Base-by-base conservation (phyloP, 2,888 invertebrate genomes). In the Bombylius major region DNA sequence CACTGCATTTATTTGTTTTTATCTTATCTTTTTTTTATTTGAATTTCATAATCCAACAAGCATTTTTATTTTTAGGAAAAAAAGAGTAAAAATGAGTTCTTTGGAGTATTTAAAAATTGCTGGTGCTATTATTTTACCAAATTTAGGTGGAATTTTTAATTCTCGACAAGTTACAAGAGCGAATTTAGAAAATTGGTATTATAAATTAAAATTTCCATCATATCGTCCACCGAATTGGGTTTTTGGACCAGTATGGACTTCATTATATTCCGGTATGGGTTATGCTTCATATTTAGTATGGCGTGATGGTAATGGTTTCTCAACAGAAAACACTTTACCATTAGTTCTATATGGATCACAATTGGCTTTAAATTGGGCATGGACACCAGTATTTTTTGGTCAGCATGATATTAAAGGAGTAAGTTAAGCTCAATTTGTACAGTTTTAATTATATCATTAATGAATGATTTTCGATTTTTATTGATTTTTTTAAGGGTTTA, bases 321-420 rank as follows among this genome's bases (percentile, higher is more conserved):
- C 77, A 62, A 84, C 82, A 6, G 68, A 75, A 50, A 82, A 86
- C 1, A 75, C 77, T 55, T 51, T 86, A 12, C 88, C 91, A 0
- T 70, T 93, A 53, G 74, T 82, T 0, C 72, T 87, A 11, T 93
- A 87, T 69, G 87, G 83, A 1, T 72, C 82, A 1, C 90, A 90
- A 66, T 72, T 93, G 53, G 79, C 83, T 0, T 72, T 92, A 0
- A 93, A 92, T 69, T 91, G 88, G 87, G 79, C 83, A 0, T 93
- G 91, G 91, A 82, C 86, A 1, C 90, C 89, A 3, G 79, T 92
- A 36, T 92, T 92, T 75, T 92, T 92, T 70, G 84, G 83, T 48
- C 73, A 78, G 36, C 84, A 82, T 61, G 80, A 82, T 62, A 75
- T 83, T n/a, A 83, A 86, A 76, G 77, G 82, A 78, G 89, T 88